Conservation (phyloP, 2,113 vertebrate species). For the Sus scrofa region T2T-Sscrofa CM000829.6:22365501-22366000, state of each 20-base stretch:
- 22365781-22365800: constrained; percentile 4
- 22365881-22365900: constrained; percentile 84
- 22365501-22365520: neutral
- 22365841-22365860: constrained; percentile 80
- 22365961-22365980: neutral
- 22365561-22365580: constrained; percentile 34
- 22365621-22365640: neutral
- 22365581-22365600: constrained; percentile 31
- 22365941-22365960: neutral
- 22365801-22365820: constrained; percentile 49
- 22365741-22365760: constrained; percentile 22
- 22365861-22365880: constrained; percentile 85
- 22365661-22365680: constrained; percentile 65
- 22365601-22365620: neutral
- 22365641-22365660: neutral
- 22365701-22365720: constrained; percentile 10
- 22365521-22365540: constrained; percentile 12
- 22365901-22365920: neutral
- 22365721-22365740: neutral
- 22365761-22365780: constrained; percentile 59
- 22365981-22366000: constrained; percentile 14
- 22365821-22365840: constrained; percentile 80
- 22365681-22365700: neutral
- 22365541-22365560: neutral
- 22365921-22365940: neutral